Evolutionary conservation across 2,888 invertebrate genomes (phyloP), one percentile per base, ranked within the genome.

Genomic region (Clitarchus hookeri): DNA sequence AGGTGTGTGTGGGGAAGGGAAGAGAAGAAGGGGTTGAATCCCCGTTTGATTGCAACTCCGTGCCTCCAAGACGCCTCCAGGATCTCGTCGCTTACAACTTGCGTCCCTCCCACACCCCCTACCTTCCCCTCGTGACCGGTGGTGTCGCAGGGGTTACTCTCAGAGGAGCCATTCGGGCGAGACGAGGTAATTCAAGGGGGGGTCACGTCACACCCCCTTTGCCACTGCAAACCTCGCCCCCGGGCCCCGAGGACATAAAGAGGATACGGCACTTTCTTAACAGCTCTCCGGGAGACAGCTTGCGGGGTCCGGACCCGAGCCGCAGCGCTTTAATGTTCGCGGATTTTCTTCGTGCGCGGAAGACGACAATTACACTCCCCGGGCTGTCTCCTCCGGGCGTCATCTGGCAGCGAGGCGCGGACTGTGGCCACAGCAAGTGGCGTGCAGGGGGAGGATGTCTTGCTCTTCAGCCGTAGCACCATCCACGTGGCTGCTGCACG

Each of bases 141-240:
- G 8, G 11, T 13, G 48, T 48, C 48, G 48, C 48, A 13, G 48
- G 48, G 48, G 48, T 48, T 48, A 16, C 12, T 48, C 48, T 48
- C 48, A 1, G 48, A 48, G 48, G 48, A 8, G 48, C 6, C 48
- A 8, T 48, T 48, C 48, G 6, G 48, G 16, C 48, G 16, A 48
- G 16, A 1, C 12, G 48, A 8, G 48, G 48, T 84, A 84, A 80
- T 6, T 36, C 78, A 36, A 36, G 4, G 36, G 36, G 86, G 86
- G 80, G 86, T 36, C 86, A 82, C 84, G 54, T 25, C 78, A 84
- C 84, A 84, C 82, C 84, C 84, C 82, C 84, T 84, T 79, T n/a
- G n/a, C n/a, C n/a, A n/a, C n/a, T n/a, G n/a, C n/a, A n/a, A n/a
- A 80, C 23, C 44, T 23, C 44, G 9, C 26, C 83, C 26, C 44